Percentiles rank a stretch among this genome's conserved stretches.
phyloP scores from a whole-genome alignment of 2,113 vertebrate genomes.

The Psammodynastes pulverulentus region DNA sequence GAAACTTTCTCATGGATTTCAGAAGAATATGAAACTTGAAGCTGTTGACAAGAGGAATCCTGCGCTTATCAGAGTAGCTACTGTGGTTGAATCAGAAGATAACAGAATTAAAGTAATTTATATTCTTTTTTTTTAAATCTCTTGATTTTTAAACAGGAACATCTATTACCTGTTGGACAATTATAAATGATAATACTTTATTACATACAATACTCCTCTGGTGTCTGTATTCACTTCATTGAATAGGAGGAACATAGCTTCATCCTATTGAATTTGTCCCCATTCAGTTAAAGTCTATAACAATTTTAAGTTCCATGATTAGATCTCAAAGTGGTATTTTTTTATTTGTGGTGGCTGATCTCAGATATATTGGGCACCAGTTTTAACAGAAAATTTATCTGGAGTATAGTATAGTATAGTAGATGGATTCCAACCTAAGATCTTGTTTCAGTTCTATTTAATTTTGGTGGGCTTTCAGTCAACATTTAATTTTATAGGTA shows the following conservation, averaged over 20 bases:
- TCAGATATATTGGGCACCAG: not conserved
- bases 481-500: not conserved
- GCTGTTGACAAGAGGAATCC: slow-evolving; percentile 83
- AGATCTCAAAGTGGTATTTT: not conserved
- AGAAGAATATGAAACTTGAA: slow-evolving; percentile 82
- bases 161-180: not conserved
- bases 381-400: not conserved
- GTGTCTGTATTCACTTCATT: not conserved
- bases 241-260: not conserved
- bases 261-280: not conserved
- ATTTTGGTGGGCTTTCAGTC: not conserved
- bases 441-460: not conserved
- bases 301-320: not conserved
- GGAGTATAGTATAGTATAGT: not conserved
- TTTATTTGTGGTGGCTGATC: not conserved
- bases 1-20: slow-evolving; percentile 83
- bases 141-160: not conserved
- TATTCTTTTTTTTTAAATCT: not conserved
- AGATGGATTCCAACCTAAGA: not conserved
- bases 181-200: not conserved
- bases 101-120: slow-evolving; percentile 79
- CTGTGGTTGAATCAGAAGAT: slow-evolving; percentile 78
- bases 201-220: not conserved
- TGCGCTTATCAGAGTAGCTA: slow-evolving; percentile 79
- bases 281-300: not conserved